Evolutionary conservation across 2,888 invertebrate species (phyloP).

Genomic region (Tipula lateralis): DNA sequence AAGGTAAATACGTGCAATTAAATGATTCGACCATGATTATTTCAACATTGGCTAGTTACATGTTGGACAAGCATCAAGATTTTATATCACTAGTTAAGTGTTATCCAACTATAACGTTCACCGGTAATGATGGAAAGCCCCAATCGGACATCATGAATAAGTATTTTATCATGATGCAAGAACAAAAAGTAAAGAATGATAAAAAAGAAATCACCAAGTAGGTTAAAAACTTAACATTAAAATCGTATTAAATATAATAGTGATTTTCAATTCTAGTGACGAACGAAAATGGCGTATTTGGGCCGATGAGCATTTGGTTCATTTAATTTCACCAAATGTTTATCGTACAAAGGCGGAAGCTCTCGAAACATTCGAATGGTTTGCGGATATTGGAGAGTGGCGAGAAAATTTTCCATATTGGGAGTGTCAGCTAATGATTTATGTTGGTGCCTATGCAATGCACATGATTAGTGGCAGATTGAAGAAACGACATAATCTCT

Average conservation of each 20-base stretch:
- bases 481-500: conserved; percentile 78
- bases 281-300: conserved; percentile 95
- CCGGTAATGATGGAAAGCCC: conserved; percentile 62
- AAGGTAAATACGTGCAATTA: conserved; percentile 73
- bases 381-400: conserved; percentile 91
- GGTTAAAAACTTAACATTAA: not conserved
- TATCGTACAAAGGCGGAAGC: conserved; percentile 83
- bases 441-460: conserved; percentile 92
- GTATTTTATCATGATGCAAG: conserved; percentile 80
- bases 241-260: not conserved
- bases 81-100: conserved; percentile 67
- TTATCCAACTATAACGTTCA: conserved; percentile 67
- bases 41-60: conserved; percentile 75
- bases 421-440: conserved; percentile 82
- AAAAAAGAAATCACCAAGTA: conserved; percentile 42
- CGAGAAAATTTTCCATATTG: conserved; percentile 77
- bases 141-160: conserved; percentile 76
- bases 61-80: conserved; percentile 56
- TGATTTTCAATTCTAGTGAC: conserved; percentile 56
- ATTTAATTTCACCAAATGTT: conserved; percentile 92
- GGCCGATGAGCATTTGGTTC: conserved; percentile 88
- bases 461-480: conserved; percentile 84
- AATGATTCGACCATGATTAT: conserved; percentile 93
- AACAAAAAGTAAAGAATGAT: conserved; percentile 44
- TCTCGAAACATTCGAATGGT: conserved; percentile 88